Base-by-base conservation (phyloP, 2,888 invertebrate species). In the Drosophila testacea region DNA sequence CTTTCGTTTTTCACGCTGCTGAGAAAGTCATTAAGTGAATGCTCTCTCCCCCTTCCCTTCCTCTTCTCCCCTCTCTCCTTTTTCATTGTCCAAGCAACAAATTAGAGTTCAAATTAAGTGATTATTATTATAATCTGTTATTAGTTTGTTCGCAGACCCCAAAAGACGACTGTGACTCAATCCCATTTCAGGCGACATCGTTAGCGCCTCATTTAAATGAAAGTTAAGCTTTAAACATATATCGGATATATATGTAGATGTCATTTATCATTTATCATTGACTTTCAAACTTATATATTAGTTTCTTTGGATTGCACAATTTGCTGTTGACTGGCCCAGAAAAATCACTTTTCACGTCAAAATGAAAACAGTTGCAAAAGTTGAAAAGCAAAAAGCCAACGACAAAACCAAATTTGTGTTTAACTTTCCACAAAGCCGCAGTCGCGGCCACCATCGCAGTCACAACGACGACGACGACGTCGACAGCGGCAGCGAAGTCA, bases 51-150 rank as follows among this genome's bases (percentile, higher is more conserved):
- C 13, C 10, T 11, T 13, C 41, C 11, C 9, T 34, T 2, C 28
- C 32, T n/a, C 46, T 16, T 6, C 22, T 27, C 39, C 9, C 6
- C 27, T 27, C 16, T 32, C 7, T 6, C 32, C 16, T 32, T 6
- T 6, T 9, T 3, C 22, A 1, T 10, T 50, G 32, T 32, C 4
- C 32, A 1, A 6, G 22, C 41, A 51, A 72, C 68, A 81, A 87
- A 87, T 81, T 89, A 76, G 75, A 75, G 79, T 70, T 81, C 66
- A 79, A 87, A 85, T 89, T 81, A 85, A 89, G 85, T 89, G 89
- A 85, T 89, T 85, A 87, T 85, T 77, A 81, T 89, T 81, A 88
- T 81, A 63, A 75, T 56, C 70, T 51, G 69, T 55, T 46, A 74
- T 73, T 69, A 64, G 59, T 44, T 30, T 9, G 46, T 22, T 47